Percentiles rank a stretch among this genome's conserved stretches.
Conservation (phyloP, 2,888 invertebrate genomes). For the Dascillus cervinus region DNA sequence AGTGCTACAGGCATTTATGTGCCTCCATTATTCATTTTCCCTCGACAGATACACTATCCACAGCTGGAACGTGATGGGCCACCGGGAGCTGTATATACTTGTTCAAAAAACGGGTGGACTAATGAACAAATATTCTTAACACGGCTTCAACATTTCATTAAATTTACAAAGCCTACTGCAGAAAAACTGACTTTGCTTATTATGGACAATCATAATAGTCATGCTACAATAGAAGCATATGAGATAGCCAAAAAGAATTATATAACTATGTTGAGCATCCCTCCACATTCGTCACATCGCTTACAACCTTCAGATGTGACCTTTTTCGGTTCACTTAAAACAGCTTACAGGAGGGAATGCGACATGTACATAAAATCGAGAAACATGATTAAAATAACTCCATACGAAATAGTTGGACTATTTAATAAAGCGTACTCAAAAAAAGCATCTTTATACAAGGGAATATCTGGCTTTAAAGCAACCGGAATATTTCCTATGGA, state of each 20-base stretch:
- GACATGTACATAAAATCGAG: conserved; percentile 3
- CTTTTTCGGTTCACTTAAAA: no score
- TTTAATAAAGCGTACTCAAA: conserved; percentile 12
- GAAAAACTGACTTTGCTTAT: conserved; percentile 6
- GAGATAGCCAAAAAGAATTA: no score
- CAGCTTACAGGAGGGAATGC: no score
- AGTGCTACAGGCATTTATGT: no score
- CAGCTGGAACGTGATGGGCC: no score
- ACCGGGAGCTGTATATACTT: conserved; percentile 8
- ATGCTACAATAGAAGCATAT: no score
- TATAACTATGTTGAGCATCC: no score
- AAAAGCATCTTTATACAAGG: conserved; percentile 12
- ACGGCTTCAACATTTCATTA: conserved; percentile 6
- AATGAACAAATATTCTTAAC: conserved; percentile 10
- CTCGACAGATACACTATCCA: conserved; percentile 5
- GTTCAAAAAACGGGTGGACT: conserved; percentile 10
- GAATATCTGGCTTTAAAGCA: conserved; percentile 13
- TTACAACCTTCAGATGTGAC: no score
- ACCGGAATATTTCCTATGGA: conserved; percentile 11
- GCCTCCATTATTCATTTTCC: conserved; percentile 9
- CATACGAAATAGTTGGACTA: conserved; percentile 13
- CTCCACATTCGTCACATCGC: no score
- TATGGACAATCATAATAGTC: no score
- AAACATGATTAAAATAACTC: conserved; percentile 11
- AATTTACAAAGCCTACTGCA: conserved; percentile 4